Conservation (phyloP, 1,140 invertebrate species). For the Zaprionus inermis region DNA sequence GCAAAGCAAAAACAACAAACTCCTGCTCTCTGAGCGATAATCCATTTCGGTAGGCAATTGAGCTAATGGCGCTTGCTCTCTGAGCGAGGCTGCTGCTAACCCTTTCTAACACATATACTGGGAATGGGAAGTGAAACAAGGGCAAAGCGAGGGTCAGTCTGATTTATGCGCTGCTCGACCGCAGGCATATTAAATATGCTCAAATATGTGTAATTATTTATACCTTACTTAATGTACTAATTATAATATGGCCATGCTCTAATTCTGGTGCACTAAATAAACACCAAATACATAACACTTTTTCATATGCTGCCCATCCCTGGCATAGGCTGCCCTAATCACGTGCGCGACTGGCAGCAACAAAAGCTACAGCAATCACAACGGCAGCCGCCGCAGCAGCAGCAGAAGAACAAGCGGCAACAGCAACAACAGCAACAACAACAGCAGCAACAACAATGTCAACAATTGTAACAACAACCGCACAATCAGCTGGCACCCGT, state of each 20-base stretch:
- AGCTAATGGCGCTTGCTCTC: neutral
- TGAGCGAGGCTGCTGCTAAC: neutral
- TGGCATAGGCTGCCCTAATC: constrained; percentile 55
- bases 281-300: constrained; percentile 10
- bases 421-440: constrained; percentile 42
- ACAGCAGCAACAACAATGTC: constrained; percentile 58
- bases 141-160: neutral
- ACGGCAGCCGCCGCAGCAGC: constrained; percentile 46
- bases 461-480: constrained; percentile 78
- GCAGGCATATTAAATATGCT: neutral
- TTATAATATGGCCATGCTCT: neutral
- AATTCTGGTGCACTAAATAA: neutral
- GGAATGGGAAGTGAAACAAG: neutral
- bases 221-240: neutral
- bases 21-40: neutral
- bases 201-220: neutral
- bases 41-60: neutral
- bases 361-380: constrained; percentile 53
- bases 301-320: constrained; percentile 5
- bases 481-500: constrained; percentile 68
- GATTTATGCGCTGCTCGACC: neutral
- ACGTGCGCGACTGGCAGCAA: constrained; percentile 51
- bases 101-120: neutral
- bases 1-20: neutral
- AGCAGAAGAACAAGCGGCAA: neutral